Percentiles rank a stretch among this genome's conserved stretches.
Conservation (phyloP, 2,888 invertebrate genomes). For the Himalopsyche japonica region DNA sequence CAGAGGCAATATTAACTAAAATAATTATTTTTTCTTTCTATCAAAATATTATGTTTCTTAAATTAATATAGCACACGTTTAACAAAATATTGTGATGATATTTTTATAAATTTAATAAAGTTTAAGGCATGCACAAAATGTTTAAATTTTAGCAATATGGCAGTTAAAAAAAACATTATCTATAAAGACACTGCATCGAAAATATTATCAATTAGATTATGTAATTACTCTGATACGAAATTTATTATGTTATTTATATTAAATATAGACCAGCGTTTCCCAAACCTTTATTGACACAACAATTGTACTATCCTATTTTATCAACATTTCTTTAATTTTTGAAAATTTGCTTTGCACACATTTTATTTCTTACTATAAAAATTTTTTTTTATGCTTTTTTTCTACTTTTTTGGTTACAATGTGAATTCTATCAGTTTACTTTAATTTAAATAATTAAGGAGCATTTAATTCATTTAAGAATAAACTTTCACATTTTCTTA, state of each 20-base stretch:
- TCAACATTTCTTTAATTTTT: no score
- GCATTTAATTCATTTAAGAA: no score
- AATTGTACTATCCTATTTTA: background rate
- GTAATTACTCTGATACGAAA: background rate
- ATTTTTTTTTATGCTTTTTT: no score
- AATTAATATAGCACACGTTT: background rate
- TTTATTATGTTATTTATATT: background rate
- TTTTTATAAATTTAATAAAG: slow-evolving; percentile 3
- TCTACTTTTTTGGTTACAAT: no score
- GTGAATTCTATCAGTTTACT: no score
- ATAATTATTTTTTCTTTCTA: background rate
- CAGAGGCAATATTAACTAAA: background rate
- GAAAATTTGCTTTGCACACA: no score
- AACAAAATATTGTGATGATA: slow-evolving; percentile 6
- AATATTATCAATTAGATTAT: background rate
- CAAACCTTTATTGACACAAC: background rate
- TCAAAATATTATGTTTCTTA: background rate
- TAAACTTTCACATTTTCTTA: no score
- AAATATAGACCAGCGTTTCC: background rate
- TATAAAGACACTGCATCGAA: background rate
- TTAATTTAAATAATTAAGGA: no score
- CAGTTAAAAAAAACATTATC: background rate
- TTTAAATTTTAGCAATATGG: background rate
- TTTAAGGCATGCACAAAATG: background rate
- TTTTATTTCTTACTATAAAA: no score